Evolutionary conservation across 1,140 invertebrate species (phyloP).

Genomic region (Holotrichia oblita): DNA sequence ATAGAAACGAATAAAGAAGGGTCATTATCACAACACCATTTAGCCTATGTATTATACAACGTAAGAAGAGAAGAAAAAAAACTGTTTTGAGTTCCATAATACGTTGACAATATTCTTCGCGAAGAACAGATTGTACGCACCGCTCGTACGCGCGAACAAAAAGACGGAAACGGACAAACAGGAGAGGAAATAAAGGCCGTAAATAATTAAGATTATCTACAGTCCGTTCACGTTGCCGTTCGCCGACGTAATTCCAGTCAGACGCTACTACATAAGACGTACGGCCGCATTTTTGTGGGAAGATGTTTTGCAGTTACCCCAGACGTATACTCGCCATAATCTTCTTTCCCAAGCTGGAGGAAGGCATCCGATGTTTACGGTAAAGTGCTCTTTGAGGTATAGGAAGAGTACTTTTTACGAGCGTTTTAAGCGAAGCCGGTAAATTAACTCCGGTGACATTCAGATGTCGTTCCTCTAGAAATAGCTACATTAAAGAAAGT

Average conservation of each 20-base stretch:
- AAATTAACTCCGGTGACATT: not conserved
- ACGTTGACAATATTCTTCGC: not conserved
- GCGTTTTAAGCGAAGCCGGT: not conserved
- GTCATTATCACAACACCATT: too few relatives aligned
- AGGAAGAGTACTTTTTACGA: not conserved
- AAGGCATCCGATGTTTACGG: not conserved
- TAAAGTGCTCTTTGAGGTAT: not conserved
- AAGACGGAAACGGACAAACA: constrained; percentile 25
- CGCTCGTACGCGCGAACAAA: constrained; percentile 1
- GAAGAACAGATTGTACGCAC: not conserved
- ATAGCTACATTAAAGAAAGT: not conserved
- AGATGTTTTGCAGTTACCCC: not conserved
- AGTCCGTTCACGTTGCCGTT: constrained; percentile 24
- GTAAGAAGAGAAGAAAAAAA: too few relatives aligned
- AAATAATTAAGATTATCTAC: constrained; percentile 33
- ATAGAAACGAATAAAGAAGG: too few relatives aligned
- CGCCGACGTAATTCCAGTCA: constrained; percentile 14
- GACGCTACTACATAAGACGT: constrained; percentile 3
- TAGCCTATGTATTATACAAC: too few relatives aligned
- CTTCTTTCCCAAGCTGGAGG: too few relatives aligned
- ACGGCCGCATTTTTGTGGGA: constrained; percentile 12
- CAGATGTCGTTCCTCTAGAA: not conserved
- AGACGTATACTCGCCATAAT: not conserved
- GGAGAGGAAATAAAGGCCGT: constrained; percentile 31
- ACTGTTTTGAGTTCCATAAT: too few relatives aligned